These are phyloP conservation scores for Ylistrum balloti DNA, from an alignment of 1,140 invertebrate species.

Conservation along the genomic window DNA sequence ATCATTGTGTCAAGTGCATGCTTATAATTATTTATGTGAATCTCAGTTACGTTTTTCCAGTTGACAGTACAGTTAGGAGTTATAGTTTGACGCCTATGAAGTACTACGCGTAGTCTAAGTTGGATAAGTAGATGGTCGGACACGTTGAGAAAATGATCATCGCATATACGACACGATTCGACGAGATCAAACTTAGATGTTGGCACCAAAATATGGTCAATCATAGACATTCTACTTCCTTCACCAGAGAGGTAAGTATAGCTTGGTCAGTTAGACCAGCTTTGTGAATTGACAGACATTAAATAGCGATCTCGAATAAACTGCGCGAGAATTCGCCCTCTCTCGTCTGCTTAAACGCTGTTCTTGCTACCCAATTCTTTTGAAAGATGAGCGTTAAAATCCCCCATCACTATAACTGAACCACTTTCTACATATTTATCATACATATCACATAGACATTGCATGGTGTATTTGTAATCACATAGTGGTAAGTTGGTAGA, in stretches of 20 bases:
- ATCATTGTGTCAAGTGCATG: neutral
- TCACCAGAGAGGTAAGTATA: neutral
- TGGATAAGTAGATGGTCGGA: neutral
- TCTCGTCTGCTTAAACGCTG: no score
- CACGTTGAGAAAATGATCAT: neutral
- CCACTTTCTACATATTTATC: neutral
- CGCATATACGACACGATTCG: neutral
- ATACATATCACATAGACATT: neutral
- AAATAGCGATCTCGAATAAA: no score
- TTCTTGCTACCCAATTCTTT: no score
- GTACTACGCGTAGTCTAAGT: neutral
- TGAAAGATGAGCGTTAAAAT: no score
- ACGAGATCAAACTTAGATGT: neutral
- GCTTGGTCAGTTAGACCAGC: no score
- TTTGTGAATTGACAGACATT: no score
- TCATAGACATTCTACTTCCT: neutral
- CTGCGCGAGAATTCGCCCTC: no score
- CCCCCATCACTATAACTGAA: no score
- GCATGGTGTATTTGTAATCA: neutral
- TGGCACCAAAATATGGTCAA: neutral
- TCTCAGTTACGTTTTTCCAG: neutral
- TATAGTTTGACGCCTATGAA: no score
- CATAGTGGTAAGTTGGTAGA: no score
- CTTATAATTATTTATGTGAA: neutral
- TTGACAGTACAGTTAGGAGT: neutral